Evolutionary conservation across 2,888 invertebrate species (phyloP).

Genomic region (Leptinotarsa tumamoca): DNA sequence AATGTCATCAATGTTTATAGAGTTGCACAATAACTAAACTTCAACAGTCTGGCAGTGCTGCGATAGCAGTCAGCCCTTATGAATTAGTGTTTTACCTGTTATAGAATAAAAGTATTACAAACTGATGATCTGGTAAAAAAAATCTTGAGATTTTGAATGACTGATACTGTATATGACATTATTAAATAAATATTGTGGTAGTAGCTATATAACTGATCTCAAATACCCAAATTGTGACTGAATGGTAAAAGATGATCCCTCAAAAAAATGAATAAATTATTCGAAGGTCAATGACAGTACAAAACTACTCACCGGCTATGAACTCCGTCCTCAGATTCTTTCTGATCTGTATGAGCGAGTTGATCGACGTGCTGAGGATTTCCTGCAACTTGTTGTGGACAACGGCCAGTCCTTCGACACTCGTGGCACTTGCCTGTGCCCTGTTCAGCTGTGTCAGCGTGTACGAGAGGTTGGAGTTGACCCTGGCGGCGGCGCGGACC

Average conservation of each 20-base stretch:
- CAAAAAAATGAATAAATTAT: no score
- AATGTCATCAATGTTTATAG: no score
- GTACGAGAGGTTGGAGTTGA: slow-evolving; percentile 70
- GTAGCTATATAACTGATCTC: no score
- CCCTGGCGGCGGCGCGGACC: slow-evolving; percentile 70
- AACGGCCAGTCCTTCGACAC: slow-evolving; percentile 68
- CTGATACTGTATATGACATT: no score
- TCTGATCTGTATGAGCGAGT: slow-evolving; percentile 70
- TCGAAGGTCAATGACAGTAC: neutral
- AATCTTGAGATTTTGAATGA: no score
- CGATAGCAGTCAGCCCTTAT: no score
- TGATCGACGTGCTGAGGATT: slow-evolving; percentile 69
- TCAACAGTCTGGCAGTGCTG: no score
- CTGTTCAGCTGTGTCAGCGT: slow-evolving; percentile 70
- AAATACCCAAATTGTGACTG: neutral
- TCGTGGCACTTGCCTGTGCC: slow-evolving; percentile 67
- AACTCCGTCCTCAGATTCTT: slow-evolving; percentile 71
- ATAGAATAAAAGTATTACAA: no score
- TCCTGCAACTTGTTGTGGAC: slow-evolving; percentile 71
- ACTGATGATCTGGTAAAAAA: no score
- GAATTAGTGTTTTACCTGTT: no score
- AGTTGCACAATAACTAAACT: no score
- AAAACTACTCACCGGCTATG: slow-evolving; percentile 63
- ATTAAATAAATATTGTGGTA: no score
- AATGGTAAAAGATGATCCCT: neutral